Conservation (phyloP, 2,113 vertebrate species). For the Alligator mississippiensis region DNA sequence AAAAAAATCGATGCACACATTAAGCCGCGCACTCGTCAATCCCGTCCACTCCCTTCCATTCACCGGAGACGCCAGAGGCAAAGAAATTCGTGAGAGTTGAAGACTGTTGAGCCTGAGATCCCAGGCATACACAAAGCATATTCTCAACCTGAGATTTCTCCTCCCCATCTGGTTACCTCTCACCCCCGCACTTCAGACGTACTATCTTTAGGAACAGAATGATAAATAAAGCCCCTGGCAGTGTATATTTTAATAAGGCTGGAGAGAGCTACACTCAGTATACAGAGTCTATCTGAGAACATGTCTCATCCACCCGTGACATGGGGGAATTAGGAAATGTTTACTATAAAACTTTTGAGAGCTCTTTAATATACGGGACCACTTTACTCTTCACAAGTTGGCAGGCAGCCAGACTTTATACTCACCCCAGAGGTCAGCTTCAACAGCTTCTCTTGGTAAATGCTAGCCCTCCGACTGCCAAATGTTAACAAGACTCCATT, state of each 20-base stretch:
- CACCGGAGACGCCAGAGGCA: too few relatives aligned
- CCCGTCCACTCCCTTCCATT: too few relatives aligned
- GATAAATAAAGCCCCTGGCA: neutral
- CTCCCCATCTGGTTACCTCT: neutral
- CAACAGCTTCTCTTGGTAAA: constrained; percentile 69
- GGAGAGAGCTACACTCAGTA: neutral
- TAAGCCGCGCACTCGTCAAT: too few relatives aligned
- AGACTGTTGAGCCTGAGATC: neutral
- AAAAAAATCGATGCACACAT: too few relatives aligned
- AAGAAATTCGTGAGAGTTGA: neutral
- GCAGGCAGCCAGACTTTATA: constrained; percentile 60
- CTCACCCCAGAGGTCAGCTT: constrained; percentile 60
- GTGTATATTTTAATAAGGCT: neutral
- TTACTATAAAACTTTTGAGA: constrained; percentile 64
- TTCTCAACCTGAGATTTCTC: neutral
- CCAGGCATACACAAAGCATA: neutral
- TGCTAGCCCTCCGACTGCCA: constrained; percentile 28
- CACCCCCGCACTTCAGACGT: accelerated
- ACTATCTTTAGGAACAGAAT: neutral
- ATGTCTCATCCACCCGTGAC: constrained; percentile 36
- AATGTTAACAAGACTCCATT: constrained; percentile 46
- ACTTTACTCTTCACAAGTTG: constrained; percentile 48
- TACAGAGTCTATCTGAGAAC: constrained; percentile 13
- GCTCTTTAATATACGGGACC: constrained; percentile 56
- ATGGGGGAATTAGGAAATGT: constrained; percentile 60